Percentiles rank a stretch among this genome's conserved stretches.
Evolutionary conservation across 2,113 vertebrate species (phyloP).

Genomic region (Chamaea fasciata): DNA sequence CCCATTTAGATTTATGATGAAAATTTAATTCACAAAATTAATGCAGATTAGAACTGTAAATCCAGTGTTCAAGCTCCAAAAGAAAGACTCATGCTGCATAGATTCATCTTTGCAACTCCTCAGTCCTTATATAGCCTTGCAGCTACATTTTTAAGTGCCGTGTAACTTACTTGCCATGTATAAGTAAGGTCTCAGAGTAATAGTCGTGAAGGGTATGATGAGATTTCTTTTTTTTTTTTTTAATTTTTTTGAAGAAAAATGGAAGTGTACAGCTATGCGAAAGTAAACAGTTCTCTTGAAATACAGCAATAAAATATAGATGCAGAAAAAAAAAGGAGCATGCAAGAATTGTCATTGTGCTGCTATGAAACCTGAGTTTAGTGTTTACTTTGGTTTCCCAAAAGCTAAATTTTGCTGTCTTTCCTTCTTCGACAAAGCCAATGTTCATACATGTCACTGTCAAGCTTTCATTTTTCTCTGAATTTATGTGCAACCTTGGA

Average conservation of each 20-base stretch:
- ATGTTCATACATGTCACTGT: too few species aligned
- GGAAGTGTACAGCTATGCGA: background rate
- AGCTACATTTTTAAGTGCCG: background rate
- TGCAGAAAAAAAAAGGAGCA: background rate
- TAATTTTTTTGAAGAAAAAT: background rate
- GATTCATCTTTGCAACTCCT: background rate
- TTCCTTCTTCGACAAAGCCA: background rate
- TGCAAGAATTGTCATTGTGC: background rate
- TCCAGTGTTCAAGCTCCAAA: background rate
- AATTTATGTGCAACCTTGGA: background rate
- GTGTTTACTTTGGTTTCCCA: background rate
- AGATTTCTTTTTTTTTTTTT: background rate
- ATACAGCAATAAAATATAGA: background rate
- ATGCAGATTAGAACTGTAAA: background rate
- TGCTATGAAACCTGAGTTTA: background rate
- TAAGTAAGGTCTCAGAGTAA: background rate
- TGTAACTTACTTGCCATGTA: background rate
- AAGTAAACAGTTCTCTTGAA: background rate
- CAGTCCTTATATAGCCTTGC: background rate
- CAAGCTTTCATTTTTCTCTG: background rate
- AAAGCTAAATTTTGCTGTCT: background rate
- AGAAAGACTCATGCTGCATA: background rate
- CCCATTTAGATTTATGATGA: background rate
- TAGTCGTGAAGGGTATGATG: rapidly evolving
- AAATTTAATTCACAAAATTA: background rate